Evolutionary conservation across 2,113 vertebrate genomes (phyloP).

Genomic region (Gavialis gangeticus): DNA sequence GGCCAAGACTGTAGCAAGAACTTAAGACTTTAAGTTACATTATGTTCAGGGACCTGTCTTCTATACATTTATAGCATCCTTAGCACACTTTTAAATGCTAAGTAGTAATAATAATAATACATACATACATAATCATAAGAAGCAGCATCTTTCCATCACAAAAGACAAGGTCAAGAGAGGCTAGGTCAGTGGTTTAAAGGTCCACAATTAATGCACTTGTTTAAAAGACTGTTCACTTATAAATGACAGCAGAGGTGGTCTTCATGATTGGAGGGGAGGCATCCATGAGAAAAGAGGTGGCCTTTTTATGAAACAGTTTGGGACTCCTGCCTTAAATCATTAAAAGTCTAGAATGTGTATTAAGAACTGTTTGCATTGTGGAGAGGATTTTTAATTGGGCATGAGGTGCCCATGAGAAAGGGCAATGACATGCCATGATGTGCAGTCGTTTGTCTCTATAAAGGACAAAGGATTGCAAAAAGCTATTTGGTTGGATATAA

Average conservation of each 20-base stretch:
- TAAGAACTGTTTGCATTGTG: not conserved
- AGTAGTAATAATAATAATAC: not conserved
- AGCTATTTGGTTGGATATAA: not conserved
- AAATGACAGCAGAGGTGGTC: not conserved
- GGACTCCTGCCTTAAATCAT: not conserved
- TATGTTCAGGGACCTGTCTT: not conserved
- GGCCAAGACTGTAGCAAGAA: not conserved
- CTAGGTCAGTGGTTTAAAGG: not conserved
- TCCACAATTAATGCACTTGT: not conserved
- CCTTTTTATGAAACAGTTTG: not conserved
- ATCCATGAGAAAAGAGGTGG: not conserved
- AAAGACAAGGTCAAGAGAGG: not conserved
- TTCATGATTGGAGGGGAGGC: not conserved
- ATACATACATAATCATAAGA: not conserved
- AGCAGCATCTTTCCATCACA: not conserved
- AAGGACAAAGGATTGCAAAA: not conserved
- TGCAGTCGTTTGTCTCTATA: not conserved
- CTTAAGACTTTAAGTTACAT: not conserved
- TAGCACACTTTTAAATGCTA: not conserved
- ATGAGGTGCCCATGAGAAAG: not conserved
- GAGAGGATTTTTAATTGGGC: not conserved
- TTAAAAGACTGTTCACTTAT: not conserved
- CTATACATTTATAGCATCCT: rapidly evolving
- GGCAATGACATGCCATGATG: not conserved
- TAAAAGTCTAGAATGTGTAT: not conserved